A percentile compares a stretch with the other conserved stretches of the same genome.
These are phyloP conservation scores for Psylliodes chrysocephalus DNA, from an alignment of 2,888 invertebrate genomes.

Conservation along the genomic window DNA sequence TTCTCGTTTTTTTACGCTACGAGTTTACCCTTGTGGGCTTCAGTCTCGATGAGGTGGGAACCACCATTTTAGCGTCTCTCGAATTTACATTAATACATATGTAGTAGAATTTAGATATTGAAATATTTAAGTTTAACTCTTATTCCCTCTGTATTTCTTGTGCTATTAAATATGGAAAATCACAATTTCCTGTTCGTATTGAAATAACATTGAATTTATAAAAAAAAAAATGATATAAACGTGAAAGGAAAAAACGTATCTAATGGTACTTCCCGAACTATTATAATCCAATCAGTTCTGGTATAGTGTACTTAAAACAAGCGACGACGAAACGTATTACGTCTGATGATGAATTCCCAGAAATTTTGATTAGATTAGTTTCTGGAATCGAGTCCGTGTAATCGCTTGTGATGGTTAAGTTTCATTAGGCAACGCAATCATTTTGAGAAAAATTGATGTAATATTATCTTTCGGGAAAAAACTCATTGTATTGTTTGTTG, in stretches of 20 bases:
- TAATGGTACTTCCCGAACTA: constrained; percentile 13
- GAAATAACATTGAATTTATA: no score
- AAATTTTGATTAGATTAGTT: constrained; percentile 9
- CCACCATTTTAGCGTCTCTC: no score
- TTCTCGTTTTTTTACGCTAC: no score
- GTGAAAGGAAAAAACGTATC: constrained; percentile 4
- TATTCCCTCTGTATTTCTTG: no score
- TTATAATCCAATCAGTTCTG: constrained; percentile 17
- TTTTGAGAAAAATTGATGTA: neutral
- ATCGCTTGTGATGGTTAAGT: neutral
- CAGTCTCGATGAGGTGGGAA: no score
- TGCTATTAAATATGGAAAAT: no score
- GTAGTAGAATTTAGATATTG: no score
- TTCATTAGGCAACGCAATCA: neutral
- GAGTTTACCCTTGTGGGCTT: no score
- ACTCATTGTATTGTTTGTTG: neutral
- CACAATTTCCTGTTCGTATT: no score
- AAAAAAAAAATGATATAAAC: neutral
- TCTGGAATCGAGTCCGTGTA: neutral
- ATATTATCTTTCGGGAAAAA: neutral
- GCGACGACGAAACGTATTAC: neutral
- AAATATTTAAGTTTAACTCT: no score
- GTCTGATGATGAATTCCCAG: constrained; percentile 3
- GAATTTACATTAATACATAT: no score
- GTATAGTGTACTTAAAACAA: constrained; percentile 1